Base-by-base conservation (phyloP, 2,797 vertebrate species). In the Notamacropus eugenii region DNA sequence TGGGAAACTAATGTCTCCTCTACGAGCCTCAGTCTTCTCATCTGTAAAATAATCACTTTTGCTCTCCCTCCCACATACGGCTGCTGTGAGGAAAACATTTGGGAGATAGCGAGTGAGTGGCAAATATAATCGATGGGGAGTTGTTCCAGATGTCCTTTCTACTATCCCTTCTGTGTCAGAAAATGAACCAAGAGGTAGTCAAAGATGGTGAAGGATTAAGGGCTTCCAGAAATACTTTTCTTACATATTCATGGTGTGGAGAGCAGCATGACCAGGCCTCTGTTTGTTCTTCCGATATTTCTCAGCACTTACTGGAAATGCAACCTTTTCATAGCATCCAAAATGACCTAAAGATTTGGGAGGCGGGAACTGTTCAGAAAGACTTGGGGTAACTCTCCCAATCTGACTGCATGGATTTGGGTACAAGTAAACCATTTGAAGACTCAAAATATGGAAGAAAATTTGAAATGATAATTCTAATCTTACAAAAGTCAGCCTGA, bases 241-340 rank as follows among this genome's bases (percentile, higher is more conserved):
- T 90, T n/a, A 56, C 8, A 28, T 67, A 87, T 56, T 54, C 54
- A 24, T 82, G 67, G 22, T 40, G 40, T 46, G 27, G 22, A 27
- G 24, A 50, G 24, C 22, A 82, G 58, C 1, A 95, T 14, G 91
- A 10, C 74, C 40, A 92, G 8, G 62, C 91, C 62, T 56, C 34
- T 87, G 31, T 31, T 46, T 90, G 40, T 54, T 90, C 62, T 92
- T 95, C 62, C 95, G 58, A 92, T 90, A n/a, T 96, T 93, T 56
- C 50, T 12, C 90, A 59, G 2, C 55, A 54, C 74, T 40, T 67
- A 87, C 27, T 93, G 54, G 40, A 62, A 62, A 92, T 57, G 34
- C n/a, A 93, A 50, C 4, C 62, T 92, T 82, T 82, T 46, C n/a
- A 40, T 22, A 87, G 24, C 74, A 87, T 87, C 74, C 40, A 87